Base-by-base conservation (phyloP, 2,888 invertebrate genomes). In the Dasypolia templi region DNA sequence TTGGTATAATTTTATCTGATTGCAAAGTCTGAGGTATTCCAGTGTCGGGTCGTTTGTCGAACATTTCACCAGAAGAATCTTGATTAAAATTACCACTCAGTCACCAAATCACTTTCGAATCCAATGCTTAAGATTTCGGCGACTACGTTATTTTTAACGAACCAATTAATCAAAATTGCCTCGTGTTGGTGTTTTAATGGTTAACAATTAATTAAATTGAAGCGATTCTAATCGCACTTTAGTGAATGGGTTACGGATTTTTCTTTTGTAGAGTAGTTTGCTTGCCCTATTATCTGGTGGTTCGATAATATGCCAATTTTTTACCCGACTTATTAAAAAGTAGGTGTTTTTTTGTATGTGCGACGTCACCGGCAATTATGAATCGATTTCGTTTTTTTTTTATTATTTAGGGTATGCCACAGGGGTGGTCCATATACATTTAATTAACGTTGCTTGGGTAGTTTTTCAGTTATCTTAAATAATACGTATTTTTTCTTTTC, bases 1-100 rank as follows among this genome's bases (percentile, higher is more conserved):
- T 86, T 85, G 75, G 70, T 74, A 66, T 76, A 71, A 83, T 75
- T 75, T 87, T 77, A 85, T 81, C 68, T 75, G 74, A 85, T 85
- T 69, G 74, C 68, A 64, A 81, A 85, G 71, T 56, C 79, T 68
- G 68, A 58, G 77, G 2, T 44, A 84, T 69, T 59, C 6, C 32
- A 53, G 49, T 77, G 56, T 68, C 71, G 68, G 81, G 58, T 75
- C 55, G 53, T 22, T 46, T 51, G 42, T 39, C 56, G 39, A 76
- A 79, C 39, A 61, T 83, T 74, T 74, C 29, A 44, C n/a, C 58
- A 17, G 14, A 46, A 77, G 17, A 53, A 75, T 84, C 71, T 77
- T 62, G 71, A 84, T 77, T 69, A 58, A 44, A 72, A 69, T 61
- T 70, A 49, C n/a, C n/a, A n/a, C n/a, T n/a, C n/a, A n/a, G n/a